These are phyloP conservation scores for Chlamydotis undulata DNA, from an alignment of 2,113 vertebrate species.

Conservation along the genomic window DNA sequence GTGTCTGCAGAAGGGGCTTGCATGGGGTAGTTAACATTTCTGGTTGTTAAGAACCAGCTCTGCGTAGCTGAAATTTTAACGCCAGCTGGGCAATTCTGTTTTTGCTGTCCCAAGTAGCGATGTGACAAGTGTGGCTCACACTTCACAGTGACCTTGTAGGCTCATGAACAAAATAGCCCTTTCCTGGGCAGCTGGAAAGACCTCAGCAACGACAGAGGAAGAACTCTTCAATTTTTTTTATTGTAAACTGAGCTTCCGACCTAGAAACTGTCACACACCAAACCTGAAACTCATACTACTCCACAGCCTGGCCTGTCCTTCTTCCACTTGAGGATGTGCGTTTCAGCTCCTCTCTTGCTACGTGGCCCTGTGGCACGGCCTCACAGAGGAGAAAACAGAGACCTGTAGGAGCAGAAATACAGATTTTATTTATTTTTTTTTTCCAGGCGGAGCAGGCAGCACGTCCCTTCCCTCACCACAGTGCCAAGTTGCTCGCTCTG, in stretches of 20 bases:
- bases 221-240: neutral
- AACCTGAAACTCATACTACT: neutral
- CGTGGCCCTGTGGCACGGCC: neutral
- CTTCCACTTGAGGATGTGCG: no score
- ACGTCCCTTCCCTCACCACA: neutral
- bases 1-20: neutral
- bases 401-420: neutral
- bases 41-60: neutral
- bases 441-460: neutral
- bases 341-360: neutral
- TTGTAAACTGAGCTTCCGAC: neutral
- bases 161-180: neutral
- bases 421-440: no score
- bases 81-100: no score
- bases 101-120: neutral
- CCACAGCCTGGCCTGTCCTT: neutral
- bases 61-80: neutral
- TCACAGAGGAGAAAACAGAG: neutral
- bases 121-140: fast-evolving
- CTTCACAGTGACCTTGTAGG: neutral
- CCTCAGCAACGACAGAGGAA: neutral
- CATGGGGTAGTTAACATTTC: fast-evolving
- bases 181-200: neutral
- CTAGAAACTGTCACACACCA: neutral
- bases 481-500: no score